phyloP scores from a whole-genome alignment of 2,797 vertebrate species.

The Chelonia mydas region DNA sequence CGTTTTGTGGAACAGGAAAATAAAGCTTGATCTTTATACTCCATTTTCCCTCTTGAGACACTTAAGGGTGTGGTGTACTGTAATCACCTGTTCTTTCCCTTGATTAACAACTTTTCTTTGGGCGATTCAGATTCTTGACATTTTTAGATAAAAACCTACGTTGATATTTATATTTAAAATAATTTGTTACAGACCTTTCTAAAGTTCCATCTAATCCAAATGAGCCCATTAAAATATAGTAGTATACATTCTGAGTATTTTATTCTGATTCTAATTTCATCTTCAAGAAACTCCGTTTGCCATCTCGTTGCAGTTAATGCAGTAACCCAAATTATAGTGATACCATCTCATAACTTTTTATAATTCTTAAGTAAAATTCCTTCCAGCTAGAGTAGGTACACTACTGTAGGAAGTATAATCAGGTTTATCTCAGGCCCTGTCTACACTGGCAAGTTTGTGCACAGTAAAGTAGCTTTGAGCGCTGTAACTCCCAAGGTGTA shows the following conservation, averaged over 20 bases:
- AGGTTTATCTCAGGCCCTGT: not conserved
- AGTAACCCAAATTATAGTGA: not conserved
- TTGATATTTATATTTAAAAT: not conserved
- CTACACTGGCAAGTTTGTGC: too few species aligned
- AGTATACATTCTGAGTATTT: not conserved
- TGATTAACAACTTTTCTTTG: not conserved
- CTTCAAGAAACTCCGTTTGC: not conserved
- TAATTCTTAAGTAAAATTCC: not conserved
- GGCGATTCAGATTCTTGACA: not conserved
- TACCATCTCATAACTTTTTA: not conserved
- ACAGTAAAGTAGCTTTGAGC: too few species aligned
- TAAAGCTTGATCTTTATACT: not conserved
- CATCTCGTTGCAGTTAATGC: not conserved
- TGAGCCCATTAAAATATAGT: not conserved
- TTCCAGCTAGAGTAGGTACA: not conserved
- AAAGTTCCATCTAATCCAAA: not conserved
- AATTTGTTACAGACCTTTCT: not conserved
- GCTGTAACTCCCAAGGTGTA: too few species aligned
- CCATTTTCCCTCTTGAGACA: not conserved
- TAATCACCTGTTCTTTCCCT: not conserved
- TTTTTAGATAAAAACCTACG: not conserved
- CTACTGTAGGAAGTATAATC: not conserved
- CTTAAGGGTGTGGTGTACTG: not conserved
- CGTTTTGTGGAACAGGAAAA: not conserved
- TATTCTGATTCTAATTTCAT: not conserved